Evolutionary conservation across 1,140 invertebrate species (phyloP).

Genomic region (Heliconius melpomene): DNA sequence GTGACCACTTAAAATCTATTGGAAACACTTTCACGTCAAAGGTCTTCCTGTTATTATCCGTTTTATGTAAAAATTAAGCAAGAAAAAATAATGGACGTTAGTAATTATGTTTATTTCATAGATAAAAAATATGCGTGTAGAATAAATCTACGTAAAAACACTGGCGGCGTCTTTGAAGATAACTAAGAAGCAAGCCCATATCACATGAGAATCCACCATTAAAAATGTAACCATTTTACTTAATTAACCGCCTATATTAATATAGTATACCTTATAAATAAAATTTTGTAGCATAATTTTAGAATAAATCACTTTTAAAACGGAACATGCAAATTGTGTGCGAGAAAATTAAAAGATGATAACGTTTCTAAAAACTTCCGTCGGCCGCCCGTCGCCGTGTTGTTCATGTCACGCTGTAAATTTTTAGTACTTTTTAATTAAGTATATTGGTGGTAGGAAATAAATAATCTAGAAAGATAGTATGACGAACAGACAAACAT

Average conservation of each 20-base stretch:
- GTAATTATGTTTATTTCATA: neutral
- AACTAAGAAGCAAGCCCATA: conserved; percentile 30
- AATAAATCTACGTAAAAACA: conserved; percentile 2
- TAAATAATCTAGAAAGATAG: too few relatives aligned
- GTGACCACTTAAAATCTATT: neutral
- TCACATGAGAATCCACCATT: conserved; percentile 35
- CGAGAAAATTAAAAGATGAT: conserved; percentile 74
- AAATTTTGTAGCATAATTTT: conserved; percentile 69
- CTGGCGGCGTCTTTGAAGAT: conserved; percentile 13
- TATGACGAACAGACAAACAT: too few relatives aligned
- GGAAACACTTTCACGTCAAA: neutral
- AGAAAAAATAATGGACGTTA: neutral
- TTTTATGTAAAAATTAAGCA: neutral
- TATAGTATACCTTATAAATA: conserved; percentile 65
- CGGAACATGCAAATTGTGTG: conserved; percentile 76
- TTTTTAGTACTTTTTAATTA: conserved; percentile 48
- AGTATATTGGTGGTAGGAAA: neutral
- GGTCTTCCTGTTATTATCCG: neutral
- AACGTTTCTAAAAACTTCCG: conserved; percentile 67
- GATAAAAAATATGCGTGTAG: neutral
- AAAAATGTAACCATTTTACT: conserved; percentile 54
- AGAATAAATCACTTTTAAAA: conserved; percentile 72
- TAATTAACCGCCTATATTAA: conserved; percentile 64
- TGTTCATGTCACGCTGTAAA: conserved; percentile 51
- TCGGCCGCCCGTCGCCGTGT: conserved; percentile 41